Evolutionary conservation across 2,113 vertebrate species (phyloP), one percentile per base, ranked within the genome.

Genomic region (Mugil cephalus): DNA sequence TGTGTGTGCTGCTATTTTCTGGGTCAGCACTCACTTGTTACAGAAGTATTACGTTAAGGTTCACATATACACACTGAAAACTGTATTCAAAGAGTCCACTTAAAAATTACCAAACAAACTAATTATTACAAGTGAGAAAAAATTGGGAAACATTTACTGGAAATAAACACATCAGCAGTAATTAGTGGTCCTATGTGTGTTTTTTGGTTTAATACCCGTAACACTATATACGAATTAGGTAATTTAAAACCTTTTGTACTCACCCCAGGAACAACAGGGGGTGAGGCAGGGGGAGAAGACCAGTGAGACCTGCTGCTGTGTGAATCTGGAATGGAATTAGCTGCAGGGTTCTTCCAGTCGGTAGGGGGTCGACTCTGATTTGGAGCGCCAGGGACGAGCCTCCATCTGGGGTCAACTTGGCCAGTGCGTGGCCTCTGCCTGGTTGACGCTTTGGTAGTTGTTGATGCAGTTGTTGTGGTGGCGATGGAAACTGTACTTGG

Each of bases 301-400:
- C 52, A 42, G 4, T 67, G 69, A 17, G 82, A 71, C 54, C 85
- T 66, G 77, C 63, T 92, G 62, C 24, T 88, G 82, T 80, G 92
- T 12, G 87, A 89, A 54, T 96, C 93, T 0, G 94, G 94, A 83
- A 96, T 86, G 43, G 85, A 81, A 48, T 96, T 97, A 70, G 64
- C 93, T 34, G 83, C 89, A 43, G 92, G 84, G 14, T 87, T 72
- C 68, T 69, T 93, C 87, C 95, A 90, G 69, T 89, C 72, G 59
- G 69, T 68, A 4, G 62, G 69, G 21, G 88, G 62, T 61, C 34
- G 82, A 63, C 69, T 88, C 21, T 82, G 79, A 30, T 69, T 81
- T 35, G 81, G 62, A 2, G 68, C 35, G 35, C 77, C 71, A 80
- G 87, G 60, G 69, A 56, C 87, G 53, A 74, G 85, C 34, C 80